phyloP scores from a whole-genome alignment of 2,888 invertebrate species.

The Limnephilus rhombicus region DNA sequence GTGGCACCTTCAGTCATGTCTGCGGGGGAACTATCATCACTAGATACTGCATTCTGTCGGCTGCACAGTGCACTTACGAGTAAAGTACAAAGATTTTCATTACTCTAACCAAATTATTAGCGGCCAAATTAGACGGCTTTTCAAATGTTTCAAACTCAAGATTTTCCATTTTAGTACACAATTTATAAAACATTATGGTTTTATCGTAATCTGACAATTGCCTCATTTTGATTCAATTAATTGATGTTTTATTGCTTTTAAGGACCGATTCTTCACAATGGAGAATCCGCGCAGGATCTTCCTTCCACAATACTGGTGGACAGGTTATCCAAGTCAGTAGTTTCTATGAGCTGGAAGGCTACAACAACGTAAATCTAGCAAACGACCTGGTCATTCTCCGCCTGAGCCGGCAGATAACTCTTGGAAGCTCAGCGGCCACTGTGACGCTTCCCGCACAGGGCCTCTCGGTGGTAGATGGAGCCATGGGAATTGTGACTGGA shows the following conservation, averaged over 20 bases:
- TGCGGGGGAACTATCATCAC: slow-evolving; percentile 74
- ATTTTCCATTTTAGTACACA: no score
- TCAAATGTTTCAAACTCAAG: neutral
- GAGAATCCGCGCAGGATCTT: slow-evolving; percentile 66
- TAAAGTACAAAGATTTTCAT: slow-evolving; percentile 31
- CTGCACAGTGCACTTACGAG: slow-evolving; percentile 72
- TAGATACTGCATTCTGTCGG: slow-evolving; percentile 70
- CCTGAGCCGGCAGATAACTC: slow-evolving; percentile 62
- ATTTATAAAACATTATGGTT: no score
- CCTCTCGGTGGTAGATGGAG: slow-evolving; percentile 67
- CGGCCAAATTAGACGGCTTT: neutral
- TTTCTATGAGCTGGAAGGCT: slow-evolving; percentile 70
- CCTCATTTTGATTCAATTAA: neutral
- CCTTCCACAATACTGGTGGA: slow-evolving; percentile 71
- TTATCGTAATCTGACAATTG: neutral
- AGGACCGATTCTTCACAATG: slow-evolving; percentile 36
- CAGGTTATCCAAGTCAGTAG: slow-evolving; percentile 69
- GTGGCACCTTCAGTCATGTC: slow-evolving; percentile 53
- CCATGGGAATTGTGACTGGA: slow-evolving; percentile 74
- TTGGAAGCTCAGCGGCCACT: slow-evolving; percentile 66
- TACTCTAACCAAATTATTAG: neutral
- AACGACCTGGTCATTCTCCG: slow-evolving; percentile 47
- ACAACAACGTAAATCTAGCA: slow-evolving; percentile 66
- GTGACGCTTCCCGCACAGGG: slow-evolving; percentile 69
- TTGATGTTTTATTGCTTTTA: neutral